phyloP scores from a whole-genome alignment of 2,113 vertebrate genomes.

The Monopterus albus region DNA sequence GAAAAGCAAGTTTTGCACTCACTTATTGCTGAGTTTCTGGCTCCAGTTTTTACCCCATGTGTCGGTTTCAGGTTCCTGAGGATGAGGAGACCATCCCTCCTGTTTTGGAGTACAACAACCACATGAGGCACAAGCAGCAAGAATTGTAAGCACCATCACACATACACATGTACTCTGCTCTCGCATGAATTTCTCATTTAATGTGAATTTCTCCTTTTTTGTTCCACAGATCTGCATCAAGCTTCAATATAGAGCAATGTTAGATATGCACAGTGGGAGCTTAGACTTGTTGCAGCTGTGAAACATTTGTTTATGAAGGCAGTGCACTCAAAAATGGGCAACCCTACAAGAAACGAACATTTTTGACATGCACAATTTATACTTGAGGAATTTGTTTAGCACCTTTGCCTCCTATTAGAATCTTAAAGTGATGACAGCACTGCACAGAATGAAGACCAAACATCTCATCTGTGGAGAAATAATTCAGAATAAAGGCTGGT shows the following conservation, averaged over 20 bases:
- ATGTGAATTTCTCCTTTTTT: neutral
- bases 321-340: neutral
- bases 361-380: neutral
- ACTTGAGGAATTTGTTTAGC: neutral
- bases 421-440: neutral
- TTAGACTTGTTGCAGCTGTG: slow-evolving; percentile 24
- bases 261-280: slow-evolving; percentile 34
- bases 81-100: slow-evolving; percentile 84
- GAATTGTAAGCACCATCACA: slow-evolving; percentile 71
- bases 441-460: neutral
- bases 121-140: slow-evolving; percentile 76
- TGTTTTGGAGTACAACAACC: slow-evolving; percentile 82
- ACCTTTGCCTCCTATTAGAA: neutral
- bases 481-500: neutral
- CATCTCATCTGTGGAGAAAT: neutral
- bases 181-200: neutral
- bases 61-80: slow-evolving; percentile 84
- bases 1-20: too few relatives aligned
- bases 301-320: slow-evolving; percentile 30
- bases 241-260: slow-evolving; percentile 78
- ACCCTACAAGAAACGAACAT: neutral
- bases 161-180: neutral
- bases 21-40: too few relatives aligned
- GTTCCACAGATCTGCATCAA: slow-evolving; percentile 73
- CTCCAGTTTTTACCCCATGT: neutral